phyloP scores from a whole-genome alignment of 2,888 invertebrate genomes.

The Aquatica leii region DNA sequence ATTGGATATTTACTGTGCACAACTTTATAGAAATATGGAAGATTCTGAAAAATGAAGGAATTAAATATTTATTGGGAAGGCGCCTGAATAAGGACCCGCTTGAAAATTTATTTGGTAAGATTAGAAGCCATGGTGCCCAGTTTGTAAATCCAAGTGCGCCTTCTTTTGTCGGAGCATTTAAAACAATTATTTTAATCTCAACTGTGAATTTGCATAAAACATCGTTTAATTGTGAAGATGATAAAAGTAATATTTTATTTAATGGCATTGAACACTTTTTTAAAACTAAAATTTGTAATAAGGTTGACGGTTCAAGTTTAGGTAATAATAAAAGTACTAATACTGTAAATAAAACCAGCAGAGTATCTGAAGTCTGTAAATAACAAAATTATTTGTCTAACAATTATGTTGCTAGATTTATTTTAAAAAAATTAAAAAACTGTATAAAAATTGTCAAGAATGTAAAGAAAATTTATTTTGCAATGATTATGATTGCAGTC shows the following conservation, averaged over 20 bases:
- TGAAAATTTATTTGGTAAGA: constrained; percentile 7
- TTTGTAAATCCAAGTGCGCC: constrained; percentile 8
- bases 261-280: constrained; percentile 5
- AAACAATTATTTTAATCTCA: neutral
- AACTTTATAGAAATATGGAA: constrained; percentile 12
- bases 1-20: constrained; percentile 7
- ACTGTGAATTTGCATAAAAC: constrained; percentile 7
- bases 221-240: no score
- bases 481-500: constrained; percentile 4
- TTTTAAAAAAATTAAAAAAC: constrained; percentile 5
- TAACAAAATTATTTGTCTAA: constrained; percentile 3
- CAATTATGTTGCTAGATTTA: constrained; percentile 11
- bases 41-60: constrained; percentile 1
- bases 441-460: neutral
- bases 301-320: constrained; percentile 3
- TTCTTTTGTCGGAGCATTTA: constrained; percentile 4
- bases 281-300: constrained; percentile 3
- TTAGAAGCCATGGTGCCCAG: neutral
- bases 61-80: constrained; percentile 6
- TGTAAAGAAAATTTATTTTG: constrained; percentile 10
- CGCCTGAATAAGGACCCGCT: constrained; percentile 4
- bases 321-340: constrained; percentile 5
- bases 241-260: no score
- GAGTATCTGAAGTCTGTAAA: constrained; percentile 5
- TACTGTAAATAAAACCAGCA: constrained; percentile 3